Percentiles rank a stretch among this genome's conserved stretches.
Conservation (phyloP, 2,113 vertebrate species). For the Coreoperca whiteheadi region DNA sequence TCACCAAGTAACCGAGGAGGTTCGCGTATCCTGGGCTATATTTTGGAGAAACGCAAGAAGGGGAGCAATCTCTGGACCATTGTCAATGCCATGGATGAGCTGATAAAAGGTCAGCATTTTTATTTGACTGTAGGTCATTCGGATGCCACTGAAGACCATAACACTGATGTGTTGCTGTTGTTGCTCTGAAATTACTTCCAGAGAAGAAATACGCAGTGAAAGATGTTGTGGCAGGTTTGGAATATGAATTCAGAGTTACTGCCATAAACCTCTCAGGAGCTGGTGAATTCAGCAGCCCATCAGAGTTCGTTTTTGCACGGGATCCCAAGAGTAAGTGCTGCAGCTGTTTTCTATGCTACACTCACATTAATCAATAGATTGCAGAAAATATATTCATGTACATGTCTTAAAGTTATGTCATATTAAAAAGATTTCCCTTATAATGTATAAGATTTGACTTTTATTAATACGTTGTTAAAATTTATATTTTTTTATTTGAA, state of each 20-base stretch:
- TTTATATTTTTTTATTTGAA: background rate
- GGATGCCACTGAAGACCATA: background rate
- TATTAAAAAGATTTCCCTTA: background rate
- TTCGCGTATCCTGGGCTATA: slow-evolving; percentile 87
- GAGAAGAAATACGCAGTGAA: slow-evolving; percentile 86
- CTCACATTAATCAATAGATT: slow-evolving; percentile 6
- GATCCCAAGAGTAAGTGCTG: slow-evolving; percentile 88
- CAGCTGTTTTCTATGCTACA: background rate
- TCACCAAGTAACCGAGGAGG: slow-evolving; percentile 82
- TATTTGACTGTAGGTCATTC: background rate
- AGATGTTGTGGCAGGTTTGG: slow-evolving; percentile 85
- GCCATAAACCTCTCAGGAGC: slow-evolving; percentile 88
- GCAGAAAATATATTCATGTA: background rate
- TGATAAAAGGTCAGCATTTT: slow-evolving; percentile 82
- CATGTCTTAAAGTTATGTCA: background rate
- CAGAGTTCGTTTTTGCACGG: slow-evolving; percentile 82
- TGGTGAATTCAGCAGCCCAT: slow-evolving; percentile 87
- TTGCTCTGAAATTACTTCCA: slow-evolving; percentile 53
- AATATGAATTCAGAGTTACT: slow-evolving; percentile 91
- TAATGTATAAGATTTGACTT: background rate
- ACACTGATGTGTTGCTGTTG: background rate
- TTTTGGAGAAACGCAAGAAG: slow-evolving; percentile 90
- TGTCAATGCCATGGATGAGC: slow-evolving; percentile 79
- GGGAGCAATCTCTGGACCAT: slow-evolving; percentile 88
- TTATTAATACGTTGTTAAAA: background rate